These are phyloP conservation scores for Yponomeuta cagnagella DNA, from an alignment of 2,888 invertebrate genomes.

Conservation along the genomic window DNA sequence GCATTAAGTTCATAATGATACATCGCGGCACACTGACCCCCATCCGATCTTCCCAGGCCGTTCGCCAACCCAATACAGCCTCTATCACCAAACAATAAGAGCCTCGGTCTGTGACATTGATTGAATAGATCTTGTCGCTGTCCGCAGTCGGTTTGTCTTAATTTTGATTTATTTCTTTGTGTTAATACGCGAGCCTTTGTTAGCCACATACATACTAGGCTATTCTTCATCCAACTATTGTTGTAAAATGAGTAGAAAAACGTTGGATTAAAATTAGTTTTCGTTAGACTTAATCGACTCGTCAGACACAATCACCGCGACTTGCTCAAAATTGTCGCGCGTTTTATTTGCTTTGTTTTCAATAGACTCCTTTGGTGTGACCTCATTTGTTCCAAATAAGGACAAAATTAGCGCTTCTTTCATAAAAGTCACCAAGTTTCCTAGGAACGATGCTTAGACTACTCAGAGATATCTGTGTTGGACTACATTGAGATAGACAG, in stretches of 20 bases:
- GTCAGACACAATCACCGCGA: slow-evolving; percentile 1
- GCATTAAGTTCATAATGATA: slow-evolving; percentile 18
- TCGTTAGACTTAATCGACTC: slow-evolving; percentile 3
- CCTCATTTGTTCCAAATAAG: background rate
- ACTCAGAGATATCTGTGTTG: no score
- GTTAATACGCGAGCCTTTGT: slow-evolving; percentile 15
- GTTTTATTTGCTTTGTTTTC: background rate
- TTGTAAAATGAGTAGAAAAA: background rate
- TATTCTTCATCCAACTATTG: background rate
- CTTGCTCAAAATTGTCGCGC: background rate
- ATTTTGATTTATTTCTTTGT: slow-evolving; percentile 19
- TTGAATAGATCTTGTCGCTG: slow-evolving; percentile 4
- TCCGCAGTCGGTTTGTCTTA: slow-evolving; percentile 17
- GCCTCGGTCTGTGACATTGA: background rate
- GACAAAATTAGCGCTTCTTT: background rate
- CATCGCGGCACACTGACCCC: slow-evolving; percentile 23
- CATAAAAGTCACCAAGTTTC: background rate
- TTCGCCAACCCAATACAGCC: slow-evolving; percentile 1
- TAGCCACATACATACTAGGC: slow-evolving; percentile 1
- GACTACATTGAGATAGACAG: no score
- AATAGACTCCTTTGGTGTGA: background rate
- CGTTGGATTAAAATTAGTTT: background rate
- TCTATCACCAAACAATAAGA: background rate
- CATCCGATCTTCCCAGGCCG: slow-evolving; percentile 14
- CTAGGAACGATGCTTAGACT: background rate